These are phyloP conservation scores for Cantharis rustica DNA, from an alignment of 2,888 invertebrate species.

Conservation along the genomic window DNA sequence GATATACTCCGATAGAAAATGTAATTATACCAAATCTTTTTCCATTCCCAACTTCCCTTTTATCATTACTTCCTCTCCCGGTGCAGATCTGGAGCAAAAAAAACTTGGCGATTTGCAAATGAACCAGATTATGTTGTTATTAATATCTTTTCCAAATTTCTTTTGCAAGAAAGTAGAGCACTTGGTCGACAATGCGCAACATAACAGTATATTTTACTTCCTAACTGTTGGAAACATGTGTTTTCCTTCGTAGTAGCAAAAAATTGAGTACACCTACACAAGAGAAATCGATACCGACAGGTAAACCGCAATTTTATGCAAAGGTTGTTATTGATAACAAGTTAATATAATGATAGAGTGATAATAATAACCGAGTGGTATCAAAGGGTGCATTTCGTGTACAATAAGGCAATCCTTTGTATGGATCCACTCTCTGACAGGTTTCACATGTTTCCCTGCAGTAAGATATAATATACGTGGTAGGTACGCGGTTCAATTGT, in stretches of 20 bases:
- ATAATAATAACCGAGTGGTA: conserved; percentile 17
- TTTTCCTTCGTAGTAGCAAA: neutral
- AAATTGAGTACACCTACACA: neutral
- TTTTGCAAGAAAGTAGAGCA: neutral
- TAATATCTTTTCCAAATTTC: neutral
- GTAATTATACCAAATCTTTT: conserved; percentile 31
- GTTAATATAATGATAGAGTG: conserved; percentile 10
- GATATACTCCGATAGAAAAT: conserved; percentile 32
- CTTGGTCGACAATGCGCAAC: neutral
- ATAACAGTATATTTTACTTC: neutral
- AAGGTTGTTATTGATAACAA: conserved; percentile 8
- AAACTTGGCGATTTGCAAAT: neutral
- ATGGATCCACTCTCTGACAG: conserved; percentile 28
- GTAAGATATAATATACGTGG: conserved; percentile 29
- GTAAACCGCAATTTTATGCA: neutral
- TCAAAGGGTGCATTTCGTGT: conserved; percentile 29
- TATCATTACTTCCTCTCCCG: neutral
- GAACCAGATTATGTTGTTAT: neutral
- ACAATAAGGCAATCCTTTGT: conserved; percentile 25
- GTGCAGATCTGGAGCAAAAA: neutral
- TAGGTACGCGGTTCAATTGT: conserved; percentile 29
- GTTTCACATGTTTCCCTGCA: conserved; percentile 32
- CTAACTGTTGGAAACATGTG: neutral
- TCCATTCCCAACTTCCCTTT: conserved; percentile 22
- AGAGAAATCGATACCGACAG: neutral